Percentiles rank a stretch among this genome's conserved stretches.
Conservation (phyloP, 2,888 invertebrate genomes). For the Sisyra terminalis region DNA sequence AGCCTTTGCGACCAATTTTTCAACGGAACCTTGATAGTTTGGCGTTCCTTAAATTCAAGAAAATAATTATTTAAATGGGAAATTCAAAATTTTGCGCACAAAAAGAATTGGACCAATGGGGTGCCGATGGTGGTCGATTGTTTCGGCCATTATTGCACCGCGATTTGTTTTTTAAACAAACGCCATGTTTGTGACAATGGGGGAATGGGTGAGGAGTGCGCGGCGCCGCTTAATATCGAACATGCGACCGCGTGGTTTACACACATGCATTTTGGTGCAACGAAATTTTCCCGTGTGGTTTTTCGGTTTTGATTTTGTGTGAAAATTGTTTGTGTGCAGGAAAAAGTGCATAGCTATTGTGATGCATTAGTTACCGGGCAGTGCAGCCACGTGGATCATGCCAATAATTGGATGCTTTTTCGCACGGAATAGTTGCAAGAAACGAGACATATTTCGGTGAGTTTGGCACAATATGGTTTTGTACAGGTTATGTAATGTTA, state of each 20-base stretch:
- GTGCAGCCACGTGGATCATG: conserved; percentile 51
- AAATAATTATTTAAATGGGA: no score
- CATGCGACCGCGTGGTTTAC: not conserved
- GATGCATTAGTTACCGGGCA: conserved; percentile 38
- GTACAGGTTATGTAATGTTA: not conserved
- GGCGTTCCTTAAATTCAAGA: conserved; percentile 36
- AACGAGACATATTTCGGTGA: conserved; percentile 24
- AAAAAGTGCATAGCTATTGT: no score
- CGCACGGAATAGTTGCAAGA: conserved; percentile 26
- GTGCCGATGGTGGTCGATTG: no score
- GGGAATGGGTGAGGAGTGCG: no score
- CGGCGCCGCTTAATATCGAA: no score
- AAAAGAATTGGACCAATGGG: no score
- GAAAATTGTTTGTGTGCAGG: not conserved
- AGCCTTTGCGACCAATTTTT: conserved; percentile 37
- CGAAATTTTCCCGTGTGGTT: not conserved
- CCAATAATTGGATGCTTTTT: conserved; percentile 39
- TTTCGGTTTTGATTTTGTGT: not conserved
- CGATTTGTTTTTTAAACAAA: no score
- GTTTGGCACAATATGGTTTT: not conserved
- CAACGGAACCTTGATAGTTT: conserved; percentile 31
- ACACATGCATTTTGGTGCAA: not conserved
- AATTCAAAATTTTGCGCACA: no score
- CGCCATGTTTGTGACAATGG: no score
- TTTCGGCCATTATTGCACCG: no score